These are phyloP conservation scores for Blennius ocellaris DNA, from an alignment of 2,113 vertebrate genomes.

Conservation along the genomic window DNA sequence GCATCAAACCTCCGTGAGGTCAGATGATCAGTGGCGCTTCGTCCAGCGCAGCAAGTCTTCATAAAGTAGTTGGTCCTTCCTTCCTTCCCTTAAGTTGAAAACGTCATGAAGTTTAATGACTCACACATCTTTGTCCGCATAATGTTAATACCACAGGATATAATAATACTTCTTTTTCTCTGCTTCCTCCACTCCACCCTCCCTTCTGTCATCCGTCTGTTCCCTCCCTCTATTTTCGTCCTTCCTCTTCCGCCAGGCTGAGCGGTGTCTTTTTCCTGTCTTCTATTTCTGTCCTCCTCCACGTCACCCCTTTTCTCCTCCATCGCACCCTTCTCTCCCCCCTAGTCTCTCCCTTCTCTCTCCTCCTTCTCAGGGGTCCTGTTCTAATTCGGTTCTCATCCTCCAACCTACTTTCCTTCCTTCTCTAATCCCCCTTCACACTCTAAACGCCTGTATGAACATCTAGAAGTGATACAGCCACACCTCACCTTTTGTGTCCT, in stretches of 20 bases:
- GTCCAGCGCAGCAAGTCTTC: no score
- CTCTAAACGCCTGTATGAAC: constrained; percentile 61
- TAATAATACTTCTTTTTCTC: neutral
- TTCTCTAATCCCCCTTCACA: constrained; percentile 76
- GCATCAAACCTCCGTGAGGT: no score
- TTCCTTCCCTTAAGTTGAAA: neutral
- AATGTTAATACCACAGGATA: neutral
- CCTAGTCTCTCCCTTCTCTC: constrained; percentile 34
- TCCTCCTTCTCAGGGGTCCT: constrained; percentile 83
- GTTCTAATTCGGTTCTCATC: constrained; percentile 84
- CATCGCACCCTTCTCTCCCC: constrained; percentile 13
- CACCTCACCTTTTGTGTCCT: constrained; percentile 35
- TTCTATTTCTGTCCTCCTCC: constrained; percentile 74
- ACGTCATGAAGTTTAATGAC: neutral
- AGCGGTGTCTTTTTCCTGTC: constrained; percentile 68
- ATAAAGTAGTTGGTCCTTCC: neutral
- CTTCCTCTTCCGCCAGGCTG: constrained; percentile 63
- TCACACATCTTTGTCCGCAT: neutral
- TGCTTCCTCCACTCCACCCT: neutral
- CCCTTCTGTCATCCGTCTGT: constrained; percentile 25
- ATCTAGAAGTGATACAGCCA: constrained; percentile 32
- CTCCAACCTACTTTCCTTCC: constrained; percentile 82
- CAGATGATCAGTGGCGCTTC: no score
- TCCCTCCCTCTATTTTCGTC: constrained; percentile 62
- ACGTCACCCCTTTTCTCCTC: constrained; percentile 60